A percentile compares a stretch with the other conserved stretches of the same genome.
phyloP scores from a whole-genome alignment of 2,888 invertebrate species.

The Mechanitis mazaeus region DNA sequence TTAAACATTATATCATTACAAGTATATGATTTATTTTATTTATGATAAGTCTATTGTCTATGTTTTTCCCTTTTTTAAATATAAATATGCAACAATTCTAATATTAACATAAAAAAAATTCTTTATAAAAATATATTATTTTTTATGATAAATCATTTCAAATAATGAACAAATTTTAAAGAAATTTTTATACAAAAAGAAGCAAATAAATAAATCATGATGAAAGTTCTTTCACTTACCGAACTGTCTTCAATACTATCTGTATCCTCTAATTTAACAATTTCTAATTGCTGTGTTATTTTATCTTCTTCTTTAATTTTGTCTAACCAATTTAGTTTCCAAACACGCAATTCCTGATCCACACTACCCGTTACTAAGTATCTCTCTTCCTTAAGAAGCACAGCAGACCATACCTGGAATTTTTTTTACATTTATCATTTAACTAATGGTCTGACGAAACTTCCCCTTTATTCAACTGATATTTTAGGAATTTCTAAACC shows the following conservation, averaged over 20 bases:
- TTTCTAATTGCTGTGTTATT: constrained; percentile 64
- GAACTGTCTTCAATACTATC: constrained; percentile 74
- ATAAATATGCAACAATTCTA: too few species aligned
- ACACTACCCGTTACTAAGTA: constrained; percentile 92
- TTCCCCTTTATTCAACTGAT: too few species aligned
- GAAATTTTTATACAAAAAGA: background rate
- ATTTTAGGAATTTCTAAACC: too few species aligned
- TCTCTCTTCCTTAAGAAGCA: constrained; percentile 84
- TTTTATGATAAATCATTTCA: too few species aligned
- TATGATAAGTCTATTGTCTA: too few species aligned
- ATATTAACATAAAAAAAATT: too few species aligned
- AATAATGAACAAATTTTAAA: too few species aligned
- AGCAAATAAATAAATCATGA: background rate
- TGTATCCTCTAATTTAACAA: constrained; percentile 72
- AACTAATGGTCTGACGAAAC: background rate
- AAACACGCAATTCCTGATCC: constrained; percentile 90
- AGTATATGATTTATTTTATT: too few species aligned
- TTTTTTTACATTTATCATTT: background rate
- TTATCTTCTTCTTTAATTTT: constrained; percentile 70
- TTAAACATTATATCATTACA: too few species aligned
- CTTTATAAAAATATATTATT: too few species aligned
- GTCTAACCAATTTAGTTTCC: constrained; percentile 81
- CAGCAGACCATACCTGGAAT: constrained; percentile 88
- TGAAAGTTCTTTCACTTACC: constrained; percentile 51
- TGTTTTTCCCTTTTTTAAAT: too few species aligned